Evolutionary conservation across 2,888 invertebrate species (phyloP), one percentile per base, ranked within the genome.

Genomic region (Amphipyra tragopoginis): DNA sequence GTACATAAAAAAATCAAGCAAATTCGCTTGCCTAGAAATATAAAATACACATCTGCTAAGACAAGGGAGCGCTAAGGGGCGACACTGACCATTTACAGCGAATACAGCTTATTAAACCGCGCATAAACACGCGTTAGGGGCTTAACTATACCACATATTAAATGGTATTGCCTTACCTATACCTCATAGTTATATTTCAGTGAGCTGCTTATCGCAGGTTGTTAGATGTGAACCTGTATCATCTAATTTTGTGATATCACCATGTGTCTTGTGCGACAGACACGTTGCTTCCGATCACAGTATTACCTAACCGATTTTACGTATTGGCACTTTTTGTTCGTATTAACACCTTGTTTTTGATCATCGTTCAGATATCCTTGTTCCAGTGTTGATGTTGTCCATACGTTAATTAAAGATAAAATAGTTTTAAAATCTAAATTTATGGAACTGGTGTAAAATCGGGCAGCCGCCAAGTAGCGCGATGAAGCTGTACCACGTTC

Each of bases 201-300:
- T n/a, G 39, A 29, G n/a, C 29, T 14, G 13, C 10, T n/a, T 8
- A 53, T 70, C 45, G 21, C 33, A 38, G 38, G 40, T 58, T 63
- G 57, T 63, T 44, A 9, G 0, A 15, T 53, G 11, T 13, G 21
- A 44, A n/a, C 43, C 33, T 11, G 13, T 42, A 54, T 38, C 50
- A 45, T 66, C 53, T 65, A 45, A 55, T 49, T 52, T 21, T n/a
- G 36, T 44, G 48, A 57, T 58, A 60, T 72, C 80, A 85, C 78
- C 72, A 89, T 81, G 83, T 89, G 92, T 91, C 91, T 90, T 85
- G 69, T 90, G 80, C 77, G 85, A 80, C 90, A 86, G 92, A 84
- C 77, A 79, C 67, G 55, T 61, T 65, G 66, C 75, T 75, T 72
- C 14, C 51, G 34, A 57, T 71, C 77, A 71, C 67, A 45, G 51